These are phyloP conservation scores for Ceratina japonica DNA, from an alignment of 1,140 invertebrate genomes.

Conservation along the genomic window DNA sequence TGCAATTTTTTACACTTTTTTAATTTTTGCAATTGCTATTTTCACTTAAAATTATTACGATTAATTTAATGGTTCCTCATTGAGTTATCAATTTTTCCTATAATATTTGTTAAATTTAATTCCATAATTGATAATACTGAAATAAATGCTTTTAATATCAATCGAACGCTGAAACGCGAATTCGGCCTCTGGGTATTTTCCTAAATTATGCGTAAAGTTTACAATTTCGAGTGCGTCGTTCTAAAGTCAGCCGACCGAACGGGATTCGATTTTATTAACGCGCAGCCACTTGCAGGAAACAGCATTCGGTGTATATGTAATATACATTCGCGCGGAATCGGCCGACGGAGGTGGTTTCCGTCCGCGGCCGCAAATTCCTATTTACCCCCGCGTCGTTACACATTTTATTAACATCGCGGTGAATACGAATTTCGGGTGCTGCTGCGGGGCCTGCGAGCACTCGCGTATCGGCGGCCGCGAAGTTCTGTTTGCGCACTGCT, in stretches of 20 bases:
- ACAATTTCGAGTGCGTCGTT: no score
- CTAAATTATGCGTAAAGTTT: no score
- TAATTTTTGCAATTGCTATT: no score
- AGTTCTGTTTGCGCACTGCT: not conserved
- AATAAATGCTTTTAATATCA: no score
- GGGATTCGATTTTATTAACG: constrained; percentile 8
- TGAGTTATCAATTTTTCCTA: no score
- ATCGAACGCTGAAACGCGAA: no score
- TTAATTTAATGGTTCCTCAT: no score
- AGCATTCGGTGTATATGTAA: constrained; percentile 7
- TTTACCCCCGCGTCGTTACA: not conserved
- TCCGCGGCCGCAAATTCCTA: not conserved
- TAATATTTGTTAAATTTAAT: no score
- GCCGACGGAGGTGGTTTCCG: constrained; percentile 12
- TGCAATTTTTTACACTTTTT: no score
- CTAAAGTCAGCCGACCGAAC: not conserved
- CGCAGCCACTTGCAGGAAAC: constrained; percentile 3
- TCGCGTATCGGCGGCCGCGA: not conserved
- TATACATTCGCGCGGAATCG: not conserved
- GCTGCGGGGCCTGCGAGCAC: not conserved
- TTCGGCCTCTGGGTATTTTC: no score
- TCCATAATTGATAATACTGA: no score
- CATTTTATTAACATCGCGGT: not conserved
- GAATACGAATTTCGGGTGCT: not conserved
- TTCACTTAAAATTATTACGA: no score